Evolutionary conservation across 2,888 invertebrate species (phyloP).

Genomic region (Machimus rusticus): DNA sequence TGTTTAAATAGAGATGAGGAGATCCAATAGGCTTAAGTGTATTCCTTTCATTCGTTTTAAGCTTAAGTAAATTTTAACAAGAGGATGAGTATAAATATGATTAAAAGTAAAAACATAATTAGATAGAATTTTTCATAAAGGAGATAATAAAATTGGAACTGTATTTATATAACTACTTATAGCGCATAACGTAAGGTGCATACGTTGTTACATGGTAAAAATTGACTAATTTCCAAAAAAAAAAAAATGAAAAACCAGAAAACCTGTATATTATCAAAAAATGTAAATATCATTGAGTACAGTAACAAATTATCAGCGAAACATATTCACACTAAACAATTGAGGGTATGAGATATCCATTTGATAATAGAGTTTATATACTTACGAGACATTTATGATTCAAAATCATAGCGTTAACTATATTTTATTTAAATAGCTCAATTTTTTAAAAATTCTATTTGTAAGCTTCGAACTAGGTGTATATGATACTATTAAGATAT

Average conservation of each 20-base stretch:
- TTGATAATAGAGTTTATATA: conserved; percentile 16
- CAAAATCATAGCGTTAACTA: conserved; percentile 23
- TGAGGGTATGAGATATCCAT: conserved; percentile 7
- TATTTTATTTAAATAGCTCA: conserved; percentile 32
- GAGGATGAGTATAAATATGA: neutral
- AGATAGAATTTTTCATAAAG: conserved; percentile 34
- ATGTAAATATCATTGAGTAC: neutral
- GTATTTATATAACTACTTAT: conserved; percentile 23
- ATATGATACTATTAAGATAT: neutral
- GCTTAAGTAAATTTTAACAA: conserved; percentile 15
- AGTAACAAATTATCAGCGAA: conserved; percentile 6
- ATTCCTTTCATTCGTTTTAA: conserved; percentile 21
- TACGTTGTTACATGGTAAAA: conserved; percentile 6
- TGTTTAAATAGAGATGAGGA: neutral
- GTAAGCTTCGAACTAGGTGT: conserved; percentile 26
- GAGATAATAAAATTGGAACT: conserved; percentile 29
- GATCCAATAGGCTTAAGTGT: conserved; percentile 17
- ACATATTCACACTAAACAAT: conserved; percentile 31
- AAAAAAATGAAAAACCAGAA: neutral
- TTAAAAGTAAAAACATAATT: neutral
- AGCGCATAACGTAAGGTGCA: conserved; percentile 1
- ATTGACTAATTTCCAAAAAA: neutral
- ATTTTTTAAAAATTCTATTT: conserved; percentile 19
- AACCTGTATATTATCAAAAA: neutral
- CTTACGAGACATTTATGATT: neutral